Evolutionary conservation across 2,113 vertebrate genomes (phyloP).

Genomic region (Campylorhamphus procurvoides): DNA sequence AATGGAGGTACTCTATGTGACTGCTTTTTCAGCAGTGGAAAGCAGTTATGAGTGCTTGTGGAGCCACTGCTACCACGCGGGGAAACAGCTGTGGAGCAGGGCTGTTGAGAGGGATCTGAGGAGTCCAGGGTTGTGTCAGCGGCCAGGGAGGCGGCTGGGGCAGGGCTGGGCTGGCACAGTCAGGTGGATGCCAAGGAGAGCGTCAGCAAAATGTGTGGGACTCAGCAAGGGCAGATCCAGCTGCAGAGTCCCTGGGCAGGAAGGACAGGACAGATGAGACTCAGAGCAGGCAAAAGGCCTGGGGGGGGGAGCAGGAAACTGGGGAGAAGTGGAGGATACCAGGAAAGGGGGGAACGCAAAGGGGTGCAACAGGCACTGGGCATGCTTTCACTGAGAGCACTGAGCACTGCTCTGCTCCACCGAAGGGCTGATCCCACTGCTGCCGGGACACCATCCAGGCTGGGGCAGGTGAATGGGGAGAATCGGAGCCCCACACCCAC

Average conservation of each 20-base stretch:
- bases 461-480: not conserved
- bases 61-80: not conserved
- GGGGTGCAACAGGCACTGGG: not conserved
- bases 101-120: accelerated
- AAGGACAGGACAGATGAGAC: not conserved
- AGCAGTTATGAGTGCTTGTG: not conserved
- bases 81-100: not conserved
- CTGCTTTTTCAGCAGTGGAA: not conserved
- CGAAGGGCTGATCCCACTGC: not conserved
- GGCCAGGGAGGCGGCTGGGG: accelerated
- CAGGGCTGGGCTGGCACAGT: not conserved
- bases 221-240: not conserved
- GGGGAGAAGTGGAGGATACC: not conserved
- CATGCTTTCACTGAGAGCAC: not conserved
- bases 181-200: not conserved
- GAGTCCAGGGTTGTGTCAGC: not conserved
- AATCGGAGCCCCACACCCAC: not conserved
- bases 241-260: not conserved
- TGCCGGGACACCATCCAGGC: no score
- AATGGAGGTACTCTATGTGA: not conserved
- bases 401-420: not conserved
- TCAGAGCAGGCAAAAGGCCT: not conserved
- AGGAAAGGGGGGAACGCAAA: accelerated
- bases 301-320: not conserved
- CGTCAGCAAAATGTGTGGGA: not conserved